Evolutionary conservation across 1,140 invertebrate species (phyloP).

Genomic region (Heliconius eleuchia): DNA sequence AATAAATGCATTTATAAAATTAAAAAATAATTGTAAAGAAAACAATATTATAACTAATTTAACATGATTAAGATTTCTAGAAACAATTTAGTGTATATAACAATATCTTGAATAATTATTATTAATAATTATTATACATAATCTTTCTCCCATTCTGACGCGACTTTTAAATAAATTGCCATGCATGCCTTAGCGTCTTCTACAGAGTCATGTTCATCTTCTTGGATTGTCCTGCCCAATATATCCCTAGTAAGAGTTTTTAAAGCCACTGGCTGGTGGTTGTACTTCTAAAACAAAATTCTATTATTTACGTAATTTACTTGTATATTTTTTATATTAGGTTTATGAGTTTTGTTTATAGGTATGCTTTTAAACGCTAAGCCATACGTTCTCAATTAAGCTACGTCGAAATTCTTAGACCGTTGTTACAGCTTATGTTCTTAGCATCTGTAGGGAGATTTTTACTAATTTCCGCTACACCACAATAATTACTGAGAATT

Average conservation of each 20-base stretch:
- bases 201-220: constrained; percentile 20
- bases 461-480: too few species aligned
- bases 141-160: constrained; percentile 23
- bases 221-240: constrained; percentile 23
- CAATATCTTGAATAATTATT: background rate
- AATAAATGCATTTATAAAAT: background rate
- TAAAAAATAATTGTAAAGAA: background rate
- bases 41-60: background rate
- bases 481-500: too few species aligned
- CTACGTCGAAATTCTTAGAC: too few species aligned
- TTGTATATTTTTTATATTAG: too few species aligned
- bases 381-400: too few species aligned
- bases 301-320: background rate
- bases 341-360: too few species aligned
- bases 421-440: too few species aligned
- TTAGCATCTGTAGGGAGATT: too few species aligned
- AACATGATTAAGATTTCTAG: background rate
- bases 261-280: constrained; percentile 24
- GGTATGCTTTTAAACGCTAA: too few species aligned
- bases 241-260: constrained; percentile 15
- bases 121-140: background rate
- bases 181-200: constrained; percentile 34
- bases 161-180: constrained; percentile 27
- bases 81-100: background rate
- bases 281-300: constrained; percentile 23